phyloP scores from a whole-genome alignment of 92 coral and sea anemone genomes.

The Porites cylindrica region DNA sequence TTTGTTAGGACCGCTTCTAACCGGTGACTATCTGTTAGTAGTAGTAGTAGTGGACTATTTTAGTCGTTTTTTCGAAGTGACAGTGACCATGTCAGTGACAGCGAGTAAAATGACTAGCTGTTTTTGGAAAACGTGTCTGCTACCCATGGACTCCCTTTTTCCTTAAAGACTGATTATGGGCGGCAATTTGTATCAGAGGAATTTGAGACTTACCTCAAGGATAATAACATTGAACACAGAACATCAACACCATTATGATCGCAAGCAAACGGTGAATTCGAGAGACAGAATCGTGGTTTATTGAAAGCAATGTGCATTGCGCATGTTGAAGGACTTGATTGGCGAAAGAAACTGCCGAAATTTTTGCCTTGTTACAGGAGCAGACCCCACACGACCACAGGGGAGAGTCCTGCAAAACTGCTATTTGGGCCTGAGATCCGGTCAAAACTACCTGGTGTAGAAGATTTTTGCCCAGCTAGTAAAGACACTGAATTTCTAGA shows the following conservation, averaged over 20 bases:
- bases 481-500: constrained; percentile 1
- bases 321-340: not conserved
- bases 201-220: constrained; percentile 10
- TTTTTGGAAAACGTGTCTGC: too few species aligned
- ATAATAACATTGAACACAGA: constrained; percentile 1
- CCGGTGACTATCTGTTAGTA: not conserved
- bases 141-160: too few species aligned
- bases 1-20: not conserved
- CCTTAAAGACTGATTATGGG: too few species aligned
- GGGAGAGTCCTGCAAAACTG: constrained; percentile 2
- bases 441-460: not conserved
- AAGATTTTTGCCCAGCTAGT: constrained; percentile 30
- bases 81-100: not conserved
- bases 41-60: not conserved
- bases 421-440: constrained; percentile 48
- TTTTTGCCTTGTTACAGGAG: constrained; percentile 5
- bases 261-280: not conserved
- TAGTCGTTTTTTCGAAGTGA: not conserved
- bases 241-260: constrained; percentile 10
- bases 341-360: not conserved
- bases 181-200: not conserved
- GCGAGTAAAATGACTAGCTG: too few species aligned
- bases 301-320: constrained; percentile 1
- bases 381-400: constrained; percentile 8
- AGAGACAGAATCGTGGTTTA: not conserved